These are phyloP conservation scores for Drosophila atripex DNA, from an alignment of 2,888 invertebrate genomes.

Conservation along the genomic window DNA sequence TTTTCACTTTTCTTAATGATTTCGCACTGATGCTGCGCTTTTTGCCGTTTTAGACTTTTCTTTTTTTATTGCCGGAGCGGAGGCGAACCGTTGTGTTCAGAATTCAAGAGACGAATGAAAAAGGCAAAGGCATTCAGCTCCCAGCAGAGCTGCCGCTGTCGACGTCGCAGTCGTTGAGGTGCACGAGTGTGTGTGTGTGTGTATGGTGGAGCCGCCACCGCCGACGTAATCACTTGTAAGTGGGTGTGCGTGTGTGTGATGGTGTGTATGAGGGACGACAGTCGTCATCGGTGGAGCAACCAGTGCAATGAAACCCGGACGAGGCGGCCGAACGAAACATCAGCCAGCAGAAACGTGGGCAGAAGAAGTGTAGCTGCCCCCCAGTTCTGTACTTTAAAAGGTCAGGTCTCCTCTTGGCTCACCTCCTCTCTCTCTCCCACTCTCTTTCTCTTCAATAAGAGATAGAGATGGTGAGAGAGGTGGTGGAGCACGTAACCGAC, in stretches of 20 bases:
- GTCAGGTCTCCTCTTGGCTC: constrained; percentile 54
- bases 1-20: constrained; percentile 29
- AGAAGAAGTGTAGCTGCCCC: constrained; percentile 20
- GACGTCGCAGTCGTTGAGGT: constrained; percentile 26
- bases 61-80: constrained; percentile 35
- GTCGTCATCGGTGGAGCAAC: constrained; percentile 68
- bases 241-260: constrained; percentile 36
- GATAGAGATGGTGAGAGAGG: neutral
- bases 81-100: constrained; percentile 81
- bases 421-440: constrained; percentile 10
- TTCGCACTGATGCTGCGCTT: constrained; percentile 41
- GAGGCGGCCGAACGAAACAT: constrained; percentile 9
- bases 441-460: neutral
- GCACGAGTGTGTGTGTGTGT: constrained; percentile 35
- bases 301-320: constrained; percentile 54
- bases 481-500: constrained; percentile 63
- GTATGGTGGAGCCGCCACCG: constrained; percentile 52
- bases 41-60: constrained; percentile 15
- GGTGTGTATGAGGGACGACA: constrained; percentile 31
- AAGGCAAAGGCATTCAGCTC: constrained; percentile 77
- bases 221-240: constrained; percentile 76
- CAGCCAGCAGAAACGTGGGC: constrained; percentile 65
- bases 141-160: constrained; percentile 62
- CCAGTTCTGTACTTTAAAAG: constrained; percentile 44
- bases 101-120: constrained; percentile 84